phyloP scores from a whole-genome alignment of 2,888 invertebrate genomes.

The Drosophila putrida region DNA sequence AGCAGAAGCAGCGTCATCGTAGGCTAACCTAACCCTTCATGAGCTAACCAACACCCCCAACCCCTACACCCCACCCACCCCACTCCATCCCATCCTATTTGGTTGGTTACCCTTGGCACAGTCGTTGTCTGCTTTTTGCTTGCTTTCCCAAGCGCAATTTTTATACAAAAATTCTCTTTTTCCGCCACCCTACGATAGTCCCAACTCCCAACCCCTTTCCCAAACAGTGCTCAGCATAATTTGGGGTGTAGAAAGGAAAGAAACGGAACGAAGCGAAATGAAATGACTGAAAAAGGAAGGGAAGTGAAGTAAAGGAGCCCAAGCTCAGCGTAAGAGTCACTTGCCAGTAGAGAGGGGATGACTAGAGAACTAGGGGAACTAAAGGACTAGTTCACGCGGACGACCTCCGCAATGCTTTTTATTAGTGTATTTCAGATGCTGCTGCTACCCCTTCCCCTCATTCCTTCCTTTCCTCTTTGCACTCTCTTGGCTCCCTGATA shows the following conservation, averaged over 20 bases:
- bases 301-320: constrained; percentile 11
- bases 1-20: constrained; percentile 25
- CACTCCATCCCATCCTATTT: constrained; percentile 17
- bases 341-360: constrained; percentile 50
- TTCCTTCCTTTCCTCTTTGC: not conserved
- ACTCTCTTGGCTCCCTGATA: not conserved
- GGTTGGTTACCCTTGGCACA: constrained; percentile 60
- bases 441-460: constrained; percentile 15
- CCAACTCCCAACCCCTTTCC: constrained; percentile 10
- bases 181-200: constrained; percentile 30
- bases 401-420: constrained; percentile 69
- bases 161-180: constrained; percentile 79
- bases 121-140: constrained; percentile 64
- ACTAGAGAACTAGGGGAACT: constrained; percentile 45
- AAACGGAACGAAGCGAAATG: constrained; percentile 10
- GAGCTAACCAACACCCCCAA: constrained; percentile 38
- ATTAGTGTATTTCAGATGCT: constrained; percentile 62
- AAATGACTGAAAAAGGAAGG: not conserved
- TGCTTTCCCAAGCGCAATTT: constrained; percentile 78
- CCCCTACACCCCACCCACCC: not conserved
- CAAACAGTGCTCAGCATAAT: constrained; percentile 43
- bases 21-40: constrained; percentile 60
- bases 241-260: constrained; percentile 59
- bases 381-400: constrained; percentile 76
- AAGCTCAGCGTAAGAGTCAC: constrained; percentile 54